A percentile compares a stretch with the other conserved stretches of the same genome.
Conservation (phyloP, 35 echinoderm and acorn worm species). For the Apostichopus parvimensis region DNA sequence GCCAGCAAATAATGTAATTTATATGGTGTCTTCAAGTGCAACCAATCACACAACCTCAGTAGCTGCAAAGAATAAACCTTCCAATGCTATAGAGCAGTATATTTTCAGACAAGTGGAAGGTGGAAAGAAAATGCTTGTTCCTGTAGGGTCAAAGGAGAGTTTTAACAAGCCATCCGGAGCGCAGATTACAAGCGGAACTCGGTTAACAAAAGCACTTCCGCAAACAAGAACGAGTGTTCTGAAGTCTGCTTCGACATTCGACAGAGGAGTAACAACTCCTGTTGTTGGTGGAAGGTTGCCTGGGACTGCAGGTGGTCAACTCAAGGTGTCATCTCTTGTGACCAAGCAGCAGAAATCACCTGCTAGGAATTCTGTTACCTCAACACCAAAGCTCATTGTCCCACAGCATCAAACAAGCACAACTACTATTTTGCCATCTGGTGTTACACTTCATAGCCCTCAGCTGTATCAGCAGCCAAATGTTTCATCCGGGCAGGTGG, state of each 20-base stretch:
- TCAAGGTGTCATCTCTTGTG: neutral
- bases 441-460: conserved; percentile 15
- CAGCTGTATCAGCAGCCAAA: conserved; percentile 31
- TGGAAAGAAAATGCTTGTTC: conserved; percentile 39
- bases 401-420: conserved; percentile 6
- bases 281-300: neutral
- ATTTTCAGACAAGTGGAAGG: neutral
- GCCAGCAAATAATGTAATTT: neutral
- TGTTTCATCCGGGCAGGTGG: conserved; percentile 1
- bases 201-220: neutral
- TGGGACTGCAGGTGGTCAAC: too few species aligned
- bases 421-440: neutral
- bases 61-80: neutral
- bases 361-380: neutral
- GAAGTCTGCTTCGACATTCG: neutral
- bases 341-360: neutral
- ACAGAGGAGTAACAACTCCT: neutral
- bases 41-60: neutral
- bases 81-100: conserved; percentile 29
- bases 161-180: neutral
- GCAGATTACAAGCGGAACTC: neutral
- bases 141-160: neutral
- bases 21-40: neutral
- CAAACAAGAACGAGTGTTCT: neutral
- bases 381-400: neutral